Evolutionary conservation across 2,113 vertebrate genomes (phyloP).

Genomic region (Mohoua ochrocephala): DNA sequence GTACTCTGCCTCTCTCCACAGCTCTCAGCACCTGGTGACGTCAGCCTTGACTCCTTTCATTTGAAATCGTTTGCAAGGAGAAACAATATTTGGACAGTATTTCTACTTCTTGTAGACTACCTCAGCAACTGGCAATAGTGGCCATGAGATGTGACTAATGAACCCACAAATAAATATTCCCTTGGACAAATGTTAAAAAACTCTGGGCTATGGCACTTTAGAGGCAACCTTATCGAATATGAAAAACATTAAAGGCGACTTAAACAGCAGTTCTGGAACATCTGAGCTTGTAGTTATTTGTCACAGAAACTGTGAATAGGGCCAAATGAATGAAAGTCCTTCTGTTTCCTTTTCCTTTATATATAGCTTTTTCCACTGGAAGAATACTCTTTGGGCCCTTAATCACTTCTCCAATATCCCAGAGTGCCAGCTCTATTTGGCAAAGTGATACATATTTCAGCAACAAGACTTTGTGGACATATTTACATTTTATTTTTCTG

Average conservation of each 20-base stretch:
- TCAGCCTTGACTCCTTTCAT: not conserved
- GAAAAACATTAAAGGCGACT: not conserved
- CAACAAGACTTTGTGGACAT: not conserved
- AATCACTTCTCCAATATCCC: conserved; percentile 13
- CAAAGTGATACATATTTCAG: not conserved
- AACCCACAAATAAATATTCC: not conserved
- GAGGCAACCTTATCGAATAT: not conserved
- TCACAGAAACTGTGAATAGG: not conserved
- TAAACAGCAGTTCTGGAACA: not conserved
- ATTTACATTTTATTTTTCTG: conserved; percentile 11
- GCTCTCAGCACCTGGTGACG: not conserved
- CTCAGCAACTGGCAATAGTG: not conserved
- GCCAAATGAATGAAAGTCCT: not conserved
- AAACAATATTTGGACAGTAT: not conserved
- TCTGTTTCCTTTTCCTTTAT: not conserved
- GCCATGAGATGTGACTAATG: not conserved
- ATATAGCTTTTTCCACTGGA: not conserved
- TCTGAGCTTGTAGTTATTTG: not conserved
- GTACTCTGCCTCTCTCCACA: not conserved
- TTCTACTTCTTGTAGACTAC: not conserved
- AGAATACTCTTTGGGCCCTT: not conserved
- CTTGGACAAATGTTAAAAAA: not conserved
- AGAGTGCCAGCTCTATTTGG: conserved; percentile 2
- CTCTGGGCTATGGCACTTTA: not conserved
- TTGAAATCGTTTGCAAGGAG: not conserved